These are phyloP conservation scores for Myotis myotis DNA, from an alignment of 2,797 vertebrate species.

Conservation along the genomic window DNA sequence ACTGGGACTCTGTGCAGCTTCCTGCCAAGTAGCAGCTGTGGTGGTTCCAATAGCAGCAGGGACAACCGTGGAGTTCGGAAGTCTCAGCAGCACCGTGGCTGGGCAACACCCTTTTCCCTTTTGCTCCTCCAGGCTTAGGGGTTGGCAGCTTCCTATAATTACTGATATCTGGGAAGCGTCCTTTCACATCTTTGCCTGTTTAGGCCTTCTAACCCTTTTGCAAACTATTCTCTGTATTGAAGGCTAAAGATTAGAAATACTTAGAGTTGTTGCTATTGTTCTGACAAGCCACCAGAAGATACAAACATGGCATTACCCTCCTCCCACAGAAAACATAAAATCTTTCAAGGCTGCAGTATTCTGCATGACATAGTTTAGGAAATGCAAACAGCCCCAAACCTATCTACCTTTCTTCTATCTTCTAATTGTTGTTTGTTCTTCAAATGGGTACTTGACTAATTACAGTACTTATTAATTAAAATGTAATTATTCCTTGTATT, in stretches of 20 bases:
- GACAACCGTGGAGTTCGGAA: fast-evolving
- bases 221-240: not conserved
- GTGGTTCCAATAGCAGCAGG: not conserved
- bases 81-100: not conserved
- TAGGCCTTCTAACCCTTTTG: not conserved
- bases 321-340: not conserved
- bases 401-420: not conserved
- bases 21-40: not conserved
- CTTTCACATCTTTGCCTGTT: not conserved
- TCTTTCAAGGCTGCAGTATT: not conserved
- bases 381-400: not conserved
- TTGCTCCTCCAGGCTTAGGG: not conserved
- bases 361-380: not conserved
- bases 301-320: not conserved
- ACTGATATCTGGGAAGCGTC: not conserved
- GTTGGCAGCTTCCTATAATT: not conserved
- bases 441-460: not conserved
- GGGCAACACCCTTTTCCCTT: not conserved
- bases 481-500: not conserved
- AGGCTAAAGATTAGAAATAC: not conserved
- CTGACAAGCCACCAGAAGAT: not conserved
- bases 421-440: not conserved
- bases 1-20: not conserved
- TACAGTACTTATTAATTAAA: not conserved
- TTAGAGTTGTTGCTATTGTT: not conserved